Conservation (phyloP, 2,797 vertebrate genomes). For the Anguilla pacifica region DNA sequence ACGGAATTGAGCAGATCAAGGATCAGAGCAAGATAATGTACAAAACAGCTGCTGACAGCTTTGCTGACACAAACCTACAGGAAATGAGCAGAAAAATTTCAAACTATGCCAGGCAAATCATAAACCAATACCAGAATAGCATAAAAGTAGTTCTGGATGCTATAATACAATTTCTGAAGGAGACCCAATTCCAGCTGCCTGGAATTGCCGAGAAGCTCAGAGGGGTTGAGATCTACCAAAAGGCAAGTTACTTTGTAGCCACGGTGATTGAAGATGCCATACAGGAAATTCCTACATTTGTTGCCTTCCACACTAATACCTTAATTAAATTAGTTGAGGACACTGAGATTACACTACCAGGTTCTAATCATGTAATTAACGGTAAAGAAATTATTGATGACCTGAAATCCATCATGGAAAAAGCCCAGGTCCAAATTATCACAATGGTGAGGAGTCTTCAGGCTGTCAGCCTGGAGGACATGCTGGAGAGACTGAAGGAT, state of each 20-base stretch:
- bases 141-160: conserved; percentile 72
- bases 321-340: conserved; percentile 67
- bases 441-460: conserved; percentile 62
- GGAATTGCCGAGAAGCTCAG: conserved; percentile 70
- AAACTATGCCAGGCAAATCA: conserved; percentile 62
- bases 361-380: conserved; percentile 61
- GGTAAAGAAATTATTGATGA: conserved; percentile 68
- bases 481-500: conserved; percentile 63
- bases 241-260: conserved; percentile 59
- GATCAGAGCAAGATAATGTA: conserved; percentile 65
- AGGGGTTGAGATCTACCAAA: conserved; percentile 75
- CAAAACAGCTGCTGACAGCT: conserved; percentile 63
- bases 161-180: conserved; percentile 75
- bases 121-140: conserved; percentile 66
- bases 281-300: conserved; percentile 63
- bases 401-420: conserved; percentile 58
- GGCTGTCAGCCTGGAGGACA: conserved; percentile 65
- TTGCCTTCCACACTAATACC: conserved; percentile 58
- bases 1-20: conserved; percentile 64
- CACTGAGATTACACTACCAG: conserved; percentile 72
- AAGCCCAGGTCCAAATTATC: conserved; percentile 66
- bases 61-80: conserved; percentile 58
- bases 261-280: conserved; percentile 63
- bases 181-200: conserved; percentile 79
- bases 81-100: conserved; percentile 59